Evolutionary conservation across 2,888 invertebrate genomes (phyloP), one percentile per base, ranked within the genome.

Genomic region (Phymatocera aterrima): DNA sequence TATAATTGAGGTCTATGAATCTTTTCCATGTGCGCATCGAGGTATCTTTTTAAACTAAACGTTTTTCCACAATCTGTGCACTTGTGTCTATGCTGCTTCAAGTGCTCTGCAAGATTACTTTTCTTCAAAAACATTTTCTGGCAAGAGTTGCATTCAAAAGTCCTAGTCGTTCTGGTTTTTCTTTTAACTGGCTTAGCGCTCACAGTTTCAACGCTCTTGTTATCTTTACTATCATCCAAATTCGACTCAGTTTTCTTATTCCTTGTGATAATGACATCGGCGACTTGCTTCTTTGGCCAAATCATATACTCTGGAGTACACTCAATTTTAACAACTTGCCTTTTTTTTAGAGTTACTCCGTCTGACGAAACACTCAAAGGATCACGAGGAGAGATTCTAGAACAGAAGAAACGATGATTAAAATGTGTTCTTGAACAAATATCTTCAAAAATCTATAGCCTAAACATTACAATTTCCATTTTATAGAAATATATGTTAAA

Each of bases 91-190:
- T 83, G 83, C 15, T 81, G 78, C 43, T 82, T 79, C 24, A 81
- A 61, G 61, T 82, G 83, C 24, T 48, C 68, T 6, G 46, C 57
- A 8, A 77, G 48, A 75, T 83, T 82, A 8, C 82, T 83, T 74
- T 86, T 86, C 43, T 82, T 85, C 1, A 74, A 28, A 70, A 86
- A 87, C 28, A 80, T 84, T n/a, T 81, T 83, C 0, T 65, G 77
- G 46, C 87, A 86, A 43, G 86, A 83, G 34, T 86, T 82, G 79
- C 85, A 87, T 57, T 86, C 84, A 40, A 86, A 60, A 15, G 75
- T 75, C 24, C 40, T 28, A 4, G 46, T 78, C 10, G 21, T n/a
- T 18, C 65, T 65, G 61, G 48, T 48, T 21, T 21, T 15, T 65
- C 64, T 48, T 48, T 12, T 64, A 8, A 15, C 24, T 4, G 34